Evolutionary conservation across 2,797 vertebrate genomes (phyloP).

Genomic region (Holocentrus rufus): DNA sequence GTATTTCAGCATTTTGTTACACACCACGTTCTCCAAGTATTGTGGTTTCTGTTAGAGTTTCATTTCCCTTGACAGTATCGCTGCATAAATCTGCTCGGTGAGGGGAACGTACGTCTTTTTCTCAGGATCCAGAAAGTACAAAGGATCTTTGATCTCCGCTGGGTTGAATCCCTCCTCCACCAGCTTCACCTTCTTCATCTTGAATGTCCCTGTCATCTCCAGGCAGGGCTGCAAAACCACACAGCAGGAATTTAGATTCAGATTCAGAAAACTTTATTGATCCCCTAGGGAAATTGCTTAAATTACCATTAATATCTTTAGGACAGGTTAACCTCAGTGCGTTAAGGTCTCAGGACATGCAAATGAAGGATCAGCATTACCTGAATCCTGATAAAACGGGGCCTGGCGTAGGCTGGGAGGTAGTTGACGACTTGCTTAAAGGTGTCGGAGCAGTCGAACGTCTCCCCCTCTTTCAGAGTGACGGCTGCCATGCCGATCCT

Average conservation of each 20-base stretch:
- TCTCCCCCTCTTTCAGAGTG: conserved; percentile 79
- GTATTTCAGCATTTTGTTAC: neutral
- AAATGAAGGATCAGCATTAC: conserved; percentile 63
- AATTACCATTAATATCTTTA: too few relatives aligned
- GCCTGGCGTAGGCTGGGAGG: conserved; percentile 87
- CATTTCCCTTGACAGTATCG: conserved; percentile 72
- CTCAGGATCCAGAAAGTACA: conserved; percentile 87
- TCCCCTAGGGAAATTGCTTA: too few relatives aligned
- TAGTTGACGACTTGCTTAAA: conserved; percentile 81
- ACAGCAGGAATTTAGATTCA: too few relatives aligned
- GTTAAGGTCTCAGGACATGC: too few relatives aligned
- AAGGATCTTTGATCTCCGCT: conserved; percentile 76
- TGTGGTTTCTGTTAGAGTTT: conserved; percentile 80
- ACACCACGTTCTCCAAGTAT: neutral
- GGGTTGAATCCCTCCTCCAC: conserved; percentile 89
- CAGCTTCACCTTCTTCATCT: conserved; percentile 89
- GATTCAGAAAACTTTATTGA: too few relatives aligned
- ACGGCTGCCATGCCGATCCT: conserved; percentile 89
- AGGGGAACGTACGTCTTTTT: conserved; percentile 84
- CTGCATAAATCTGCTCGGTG: conserved; percentile 82
- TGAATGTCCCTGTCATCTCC: conserved; percentile 88
- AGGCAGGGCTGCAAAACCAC: conserved; percentile 71
- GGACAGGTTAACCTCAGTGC: too few relatives aligned
- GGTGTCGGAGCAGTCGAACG: conserved; percentile 82
- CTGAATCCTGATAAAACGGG: conserved; percentile 89